Evolutionary conservation across 1,140 invertebrate species (phyloP), one percentile per base, ranked within the genome.

Genomic region (Zaprionus gabonicus): DNA sequence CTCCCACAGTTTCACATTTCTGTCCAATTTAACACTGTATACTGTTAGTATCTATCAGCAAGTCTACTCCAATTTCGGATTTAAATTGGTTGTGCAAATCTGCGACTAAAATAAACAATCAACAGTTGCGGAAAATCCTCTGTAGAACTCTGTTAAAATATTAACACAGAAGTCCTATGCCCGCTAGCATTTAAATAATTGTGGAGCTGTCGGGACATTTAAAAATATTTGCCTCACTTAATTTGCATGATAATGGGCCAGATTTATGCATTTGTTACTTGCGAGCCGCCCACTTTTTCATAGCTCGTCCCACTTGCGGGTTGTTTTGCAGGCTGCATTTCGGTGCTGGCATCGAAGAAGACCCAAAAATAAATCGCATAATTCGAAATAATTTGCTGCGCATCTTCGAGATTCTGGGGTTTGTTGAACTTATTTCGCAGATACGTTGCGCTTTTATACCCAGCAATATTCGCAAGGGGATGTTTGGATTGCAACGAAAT

Each of bases 351-450:
- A 58, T 17, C 68, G 49, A 27, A 31, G 57, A n/a, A 34, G 25
- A 31, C 51, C 82, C 76, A 76, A 85, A 87, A 87, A 87, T 87
- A 83, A 81, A 80, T 73, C 81, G 38, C 66, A 88, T 88, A 84
- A 87, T 88, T 78, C 78, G 71, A 83, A 81, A 87, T 88, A 71
- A 82, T 81, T 72, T 71, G 78, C 56, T 17, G 59, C 62, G 72
- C 58, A 80, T 74, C 71, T 82, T 62, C 51, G 25, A 28, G 58
- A 57, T 68, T 78, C 69, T 49, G 34, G 81, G 81, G 84, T 87
- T 87, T 87, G 81, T 87, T 87, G 84, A 87, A 87, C 84, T 88
- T 81, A 71, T 81, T 83, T 78, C 60, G 71, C 62, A 41, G 44
- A 71, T 63, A 58, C 59, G 23, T 51, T 73, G 60, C 49, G 44